Evolutionary conservation across 2,888 invertebrate species (phyloP), one percentile per base, ranked within the genome.

Genomic region (Cordilura impudica): DNA sequence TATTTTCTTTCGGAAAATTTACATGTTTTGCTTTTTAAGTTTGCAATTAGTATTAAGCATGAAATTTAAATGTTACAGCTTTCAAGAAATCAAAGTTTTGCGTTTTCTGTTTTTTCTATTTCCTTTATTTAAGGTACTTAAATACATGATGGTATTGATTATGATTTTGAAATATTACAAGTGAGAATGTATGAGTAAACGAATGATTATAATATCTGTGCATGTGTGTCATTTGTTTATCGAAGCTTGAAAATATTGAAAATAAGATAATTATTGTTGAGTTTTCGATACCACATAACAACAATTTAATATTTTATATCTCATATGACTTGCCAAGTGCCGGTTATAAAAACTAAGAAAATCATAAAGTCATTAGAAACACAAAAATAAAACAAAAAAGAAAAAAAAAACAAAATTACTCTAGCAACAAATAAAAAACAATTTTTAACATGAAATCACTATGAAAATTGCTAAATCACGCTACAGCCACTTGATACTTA

Each of bases 391-490:
- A 18, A 12, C n/a, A n/a, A n/a, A n/a, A n/a, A n/a, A n/a, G n/a
- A n/a, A n/a, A n/a, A n/a, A n/a, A n/a, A n/a, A n/a, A 47, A 54
- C 19, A 35, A 16, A 49, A 8, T n/a, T n/a, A 47, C 5, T 31
- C 16, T 21, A n/a, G 1, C 3, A 16, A 29, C 19, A 8, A 21
- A 7, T 10, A 14, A 60, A 5, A 26, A 58, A 69, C 6, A 53
- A 65, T 56, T 54, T 70, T 56, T 69, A 56, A 53, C 45, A 54
- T 14, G 8, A 61, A 63, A 58, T 12, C 21, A 56, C 23, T 31
- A 53, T 58, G 60, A 53, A 76, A 71, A 66, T 71, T 66, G 71
- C 53, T 60, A 35, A 56, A 63, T 72, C 78, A 78, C 67, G 61
- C n/a, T n/a, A n/a, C n/a, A n/a, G n/a, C n/a, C n/a, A n/a, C n/a